Conservation (phyloP, 2,113 vertebrate species). For the Sapajus apella region DNA sequence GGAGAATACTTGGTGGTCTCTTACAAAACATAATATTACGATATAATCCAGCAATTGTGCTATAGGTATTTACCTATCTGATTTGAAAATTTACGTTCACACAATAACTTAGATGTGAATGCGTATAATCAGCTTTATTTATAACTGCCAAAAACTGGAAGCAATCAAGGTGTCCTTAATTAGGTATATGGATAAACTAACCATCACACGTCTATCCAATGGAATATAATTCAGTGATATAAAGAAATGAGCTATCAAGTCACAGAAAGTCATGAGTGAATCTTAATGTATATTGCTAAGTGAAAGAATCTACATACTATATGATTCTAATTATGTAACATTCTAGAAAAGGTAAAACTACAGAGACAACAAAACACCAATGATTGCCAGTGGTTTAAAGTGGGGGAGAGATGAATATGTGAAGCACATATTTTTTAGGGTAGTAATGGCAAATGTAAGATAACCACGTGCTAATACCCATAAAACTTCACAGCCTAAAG, state of each 20-base stretch:
- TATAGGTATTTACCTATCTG: background rate
- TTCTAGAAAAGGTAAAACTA: conserved; percentile 20
- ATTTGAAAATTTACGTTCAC: background rate
- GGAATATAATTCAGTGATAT: background rate
- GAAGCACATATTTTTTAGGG: background rate
- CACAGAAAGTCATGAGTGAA: background rate
- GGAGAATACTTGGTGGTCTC: background rate
- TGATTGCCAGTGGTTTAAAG: background rate
- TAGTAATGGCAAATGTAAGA: background rate
- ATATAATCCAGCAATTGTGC: background rate
- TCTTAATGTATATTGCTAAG: background rate
- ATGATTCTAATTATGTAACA: background rate
- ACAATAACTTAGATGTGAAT: background rate
- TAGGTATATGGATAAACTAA: background rate
- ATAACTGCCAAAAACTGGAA: background rate
- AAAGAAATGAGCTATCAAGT: conserved; percentile 9
- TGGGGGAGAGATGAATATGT: background rate
- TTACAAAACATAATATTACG: conserved; percentile 34
- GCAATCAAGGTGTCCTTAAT: background rate
- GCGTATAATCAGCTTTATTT: background rate
- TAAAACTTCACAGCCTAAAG: background rate
- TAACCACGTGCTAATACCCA: background rate
- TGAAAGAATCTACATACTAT: background rate
- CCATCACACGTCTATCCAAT: background rate
- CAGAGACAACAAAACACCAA: background rate